A percentile compares a stretch with the other conserved stretches of the same genome.
Evolutionary conservation across 2,888 invertebrate species (phyloP).

Genomic region (Hofmannophila pseudospretella): DNA sequence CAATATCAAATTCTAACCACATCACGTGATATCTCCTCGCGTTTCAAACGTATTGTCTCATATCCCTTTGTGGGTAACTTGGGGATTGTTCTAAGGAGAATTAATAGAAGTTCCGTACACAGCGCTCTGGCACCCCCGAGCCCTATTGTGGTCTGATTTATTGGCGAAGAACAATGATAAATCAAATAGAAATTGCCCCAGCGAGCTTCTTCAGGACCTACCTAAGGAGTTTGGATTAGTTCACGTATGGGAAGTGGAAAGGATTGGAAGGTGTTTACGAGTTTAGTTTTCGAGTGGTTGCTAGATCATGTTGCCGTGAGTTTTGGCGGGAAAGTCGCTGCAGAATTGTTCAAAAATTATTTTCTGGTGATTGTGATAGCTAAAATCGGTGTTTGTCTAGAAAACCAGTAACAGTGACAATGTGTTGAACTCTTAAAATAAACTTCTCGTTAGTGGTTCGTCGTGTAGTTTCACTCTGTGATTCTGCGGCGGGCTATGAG

Average conservation of each 20-base stretch:
- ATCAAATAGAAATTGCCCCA: constrained; percentile 71
- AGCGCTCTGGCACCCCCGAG: constrained; percentile 43
- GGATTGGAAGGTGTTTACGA: no score
- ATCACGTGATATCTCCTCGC: constrained; percentile 51
- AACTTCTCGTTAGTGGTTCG: no score
- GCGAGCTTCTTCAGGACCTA: constrained; percentile 42
- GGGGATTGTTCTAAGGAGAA: constrained; percentile 70
- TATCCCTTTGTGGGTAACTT: constrained; percentile 61
- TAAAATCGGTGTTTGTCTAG: no score
- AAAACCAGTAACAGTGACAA: no score
- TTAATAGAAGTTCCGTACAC: constrained; percentile 65
- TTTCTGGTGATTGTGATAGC: no score
- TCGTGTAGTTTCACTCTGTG: no score
- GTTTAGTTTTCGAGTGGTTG: no score
- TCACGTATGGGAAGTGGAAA: constrained; percentile 5
- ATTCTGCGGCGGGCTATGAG: no score
- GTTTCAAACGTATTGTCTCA: constrained; percentile 65
- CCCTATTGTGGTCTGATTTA: constrained; percentile 72
- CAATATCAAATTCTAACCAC: background rate
- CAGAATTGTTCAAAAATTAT: no score
- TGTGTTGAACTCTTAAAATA: no score
- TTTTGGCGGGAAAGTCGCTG: no score
- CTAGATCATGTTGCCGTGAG: no score
- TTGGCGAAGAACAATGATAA: constrained; percentile 75
- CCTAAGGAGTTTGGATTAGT: constrained; percentile 17